Percentiles rank a stretch among this genome's conserved stretches.
Evolutionary conservation across 2,888 invertebrate genomes (phyloP).

Genomic region (Anoncus sp.): DNA sequence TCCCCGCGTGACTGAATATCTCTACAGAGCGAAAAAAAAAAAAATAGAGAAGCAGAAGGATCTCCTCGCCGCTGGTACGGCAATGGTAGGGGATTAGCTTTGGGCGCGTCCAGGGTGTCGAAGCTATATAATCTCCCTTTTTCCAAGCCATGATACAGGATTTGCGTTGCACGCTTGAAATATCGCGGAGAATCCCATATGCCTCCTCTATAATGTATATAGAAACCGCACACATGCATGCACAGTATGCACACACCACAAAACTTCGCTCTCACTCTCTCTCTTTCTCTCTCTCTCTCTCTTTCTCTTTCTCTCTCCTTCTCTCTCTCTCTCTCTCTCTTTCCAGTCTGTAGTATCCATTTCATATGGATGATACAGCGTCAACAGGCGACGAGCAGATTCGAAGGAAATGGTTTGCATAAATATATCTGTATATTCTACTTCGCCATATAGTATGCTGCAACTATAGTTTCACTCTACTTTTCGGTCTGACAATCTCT

Average conservation of each 20-base stretch:
- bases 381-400: constrained; percentile 4
- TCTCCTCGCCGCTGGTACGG: constrained; percentile 48
- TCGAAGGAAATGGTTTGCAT: constrained; percentile 16
- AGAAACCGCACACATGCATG: constrained; percentile 11
- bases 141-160: constrained; percentile 77
- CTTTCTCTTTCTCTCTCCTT: neutral
- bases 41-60: constrained; percentile 67
- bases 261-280: neutral
- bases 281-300: neutral
- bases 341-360: constrained; percentile 33
- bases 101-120: constrained; percentile 75
- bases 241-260: neutral
- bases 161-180: constrained; percentile 78
- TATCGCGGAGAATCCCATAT: constrained; percentile 67
- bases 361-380: constrained; percentile 21
- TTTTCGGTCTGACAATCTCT: constrained; percentile 1
- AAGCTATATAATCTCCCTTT: constrained; percentile 75
- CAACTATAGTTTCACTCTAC: neutral
- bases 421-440: constrained; percentile 1
- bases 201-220: constrained; percentile 8
- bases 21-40: constrained; percentile 57
- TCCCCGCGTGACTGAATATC: constrained; percentile 26
- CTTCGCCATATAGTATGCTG: constrained; percentile 1
- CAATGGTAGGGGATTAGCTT: constrained; percentile 72
- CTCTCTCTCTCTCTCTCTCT: neutral